Conservation (phyloP, 2,113 vertebrate genomes). For the Gnathonemus longibarbis region DNA sequence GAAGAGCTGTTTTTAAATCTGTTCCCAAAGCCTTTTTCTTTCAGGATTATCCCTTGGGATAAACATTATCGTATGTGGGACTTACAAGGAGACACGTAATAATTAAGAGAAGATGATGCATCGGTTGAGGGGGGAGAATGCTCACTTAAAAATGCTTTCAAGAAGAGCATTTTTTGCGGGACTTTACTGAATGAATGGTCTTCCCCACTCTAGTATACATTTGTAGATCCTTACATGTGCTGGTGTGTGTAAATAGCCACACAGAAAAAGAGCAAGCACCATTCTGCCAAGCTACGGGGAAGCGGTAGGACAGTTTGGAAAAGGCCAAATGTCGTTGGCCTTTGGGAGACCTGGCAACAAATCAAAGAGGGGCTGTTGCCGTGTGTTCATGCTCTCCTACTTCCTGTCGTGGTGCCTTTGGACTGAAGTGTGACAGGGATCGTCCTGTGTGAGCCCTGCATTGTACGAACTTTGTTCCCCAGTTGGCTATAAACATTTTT, state of each 20-base stretch:
- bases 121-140: slow-evolving; percentile 69
- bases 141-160: slow-evolving; percentile 77
- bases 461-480: slow-evolving; percentile 75
- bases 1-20: slow-evolving; percentile 73
- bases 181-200: slow-evolving; percentile 74
- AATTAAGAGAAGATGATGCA: slow-evolving; percentile 84
- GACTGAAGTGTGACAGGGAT: slow-evolving; percentile 81
- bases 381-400: slow-evolving; percentile 72
- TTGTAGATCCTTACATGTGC: slow-evolving; percentile 27
- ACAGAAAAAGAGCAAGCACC: slow-evolving; percentile 69
- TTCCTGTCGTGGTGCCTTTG: slow-evolving; percentile 78
- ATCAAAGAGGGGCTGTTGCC: slow-evolving; percentile 79
- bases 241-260: slow-evolving; percentile 55
- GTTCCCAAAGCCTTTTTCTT: slow-evolving; percentile 89
- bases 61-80: slow-evolving; percentile 81
- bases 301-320: slow-evolving; percentile 74
- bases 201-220: slow-evolving; percentile 46
- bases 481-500: slow-evolving; percentile 54
- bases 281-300: slow-evolving; percentile 75
- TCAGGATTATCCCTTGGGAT: slow-evolving; percentile 82
- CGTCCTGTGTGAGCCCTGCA: slow-evolving; percentile 76
- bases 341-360: slow-evolving; percentile 80
- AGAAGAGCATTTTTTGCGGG: slow-evolving; percentile 80
- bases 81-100: slow-evolving; percentile 81
- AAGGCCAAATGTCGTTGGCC: slow-evolving; percentile 63